phyloP scores from a whole-genome alignment of 2,113 vertebrate genomes.

The Sclerurus mexicanus region DNA sequence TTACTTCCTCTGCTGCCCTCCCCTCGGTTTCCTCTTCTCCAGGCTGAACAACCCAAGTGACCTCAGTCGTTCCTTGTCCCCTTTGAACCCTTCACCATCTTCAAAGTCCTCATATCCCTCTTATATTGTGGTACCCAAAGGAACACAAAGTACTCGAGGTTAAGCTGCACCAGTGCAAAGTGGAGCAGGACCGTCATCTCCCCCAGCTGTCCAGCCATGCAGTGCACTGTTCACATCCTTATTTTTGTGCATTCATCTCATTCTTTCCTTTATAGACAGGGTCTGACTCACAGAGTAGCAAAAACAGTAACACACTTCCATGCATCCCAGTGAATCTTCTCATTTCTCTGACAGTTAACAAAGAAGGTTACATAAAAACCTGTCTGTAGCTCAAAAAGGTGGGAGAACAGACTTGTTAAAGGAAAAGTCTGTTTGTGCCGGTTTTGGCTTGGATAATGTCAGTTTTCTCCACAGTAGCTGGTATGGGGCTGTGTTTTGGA shows the following conservation, averaged over 20 bases:
- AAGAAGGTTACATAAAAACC: neutral
- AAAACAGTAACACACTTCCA: neutral
- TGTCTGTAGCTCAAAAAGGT: neutral
- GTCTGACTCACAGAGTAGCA: neutral
- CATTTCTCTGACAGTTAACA: neutral
- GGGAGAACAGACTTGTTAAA: neutral
- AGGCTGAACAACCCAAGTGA: neutral
- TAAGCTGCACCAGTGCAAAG: neutral
- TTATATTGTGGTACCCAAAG: neutral
- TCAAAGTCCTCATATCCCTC: neutral
- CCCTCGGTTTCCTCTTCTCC: neutral
- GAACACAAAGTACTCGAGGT: too few species aligned
- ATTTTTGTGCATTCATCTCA: neutral
- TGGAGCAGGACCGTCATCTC: neutral
- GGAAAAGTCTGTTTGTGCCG: neutral
- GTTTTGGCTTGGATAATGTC: neutral
- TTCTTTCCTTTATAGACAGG: neutral
- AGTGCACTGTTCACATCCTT: neutral
- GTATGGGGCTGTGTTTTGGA: neutral
- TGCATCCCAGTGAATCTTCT: neutral
- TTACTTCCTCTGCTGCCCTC: neutral
- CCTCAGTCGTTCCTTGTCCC: neutral
- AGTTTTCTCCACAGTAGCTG: neutral
- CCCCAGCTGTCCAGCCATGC: neutral
- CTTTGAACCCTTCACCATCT: neutral